Percentiles rank a stretch among this genome's conserved stretches.
Evolutionary conservation across 2,888 invertebrate genomes (phyloP).

Genomic region (Ophion ellenae): DNA sequence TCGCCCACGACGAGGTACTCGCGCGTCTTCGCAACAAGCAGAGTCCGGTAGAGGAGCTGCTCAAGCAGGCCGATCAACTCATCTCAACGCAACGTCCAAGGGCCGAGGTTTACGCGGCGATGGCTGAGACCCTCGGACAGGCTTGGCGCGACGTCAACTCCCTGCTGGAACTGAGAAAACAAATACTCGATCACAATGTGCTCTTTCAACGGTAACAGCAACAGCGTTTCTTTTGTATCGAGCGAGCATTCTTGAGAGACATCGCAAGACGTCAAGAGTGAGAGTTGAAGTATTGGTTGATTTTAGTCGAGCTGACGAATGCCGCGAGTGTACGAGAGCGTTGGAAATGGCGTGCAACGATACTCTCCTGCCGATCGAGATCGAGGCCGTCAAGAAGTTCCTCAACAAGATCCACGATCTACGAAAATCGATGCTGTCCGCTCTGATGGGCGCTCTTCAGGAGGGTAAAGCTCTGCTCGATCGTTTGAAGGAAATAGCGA

Average conservation of each 20-base stretch:
- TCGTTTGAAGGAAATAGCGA: slow-evolving; percentile 89
- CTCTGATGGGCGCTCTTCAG: slow-evolving; percentile 92
- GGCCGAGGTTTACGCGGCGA: slow-evolving; percentile 93
- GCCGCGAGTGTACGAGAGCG: slow-evolving; percentile 88
- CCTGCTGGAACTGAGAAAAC: slow-evolving; percentile 90
- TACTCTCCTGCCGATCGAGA: slow-evolving; percentile 88
- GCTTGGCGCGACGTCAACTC: slow-evolving; percentile 94
- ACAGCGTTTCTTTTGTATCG: background rate
- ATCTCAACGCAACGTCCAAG: slow-evolving; percentile 91
- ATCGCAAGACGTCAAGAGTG: too few species aligned
- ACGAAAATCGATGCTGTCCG: slow-evolving; percentile 89
- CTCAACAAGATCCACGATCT: slow-evolving; percentile 90
- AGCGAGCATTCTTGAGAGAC: background rate
- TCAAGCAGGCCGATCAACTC: slow-evolving; percentile 93
- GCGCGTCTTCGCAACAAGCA: slow-evolving; percentile 93
- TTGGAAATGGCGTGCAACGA: slow-evolving; percentile 89
- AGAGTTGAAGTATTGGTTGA: background rate
- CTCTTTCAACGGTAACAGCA: slow-evolving; percentile 88
- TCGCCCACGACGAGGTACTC: slow-evolving; percentile 93
- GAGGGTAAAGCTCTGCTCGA: slow-evolving; percentile 91
- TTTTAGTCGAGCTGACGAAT: slow-evolving; percentile 87
- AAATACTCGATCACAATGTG: slow-evolving; percentile 91
- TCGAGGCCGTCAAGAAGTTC: slow-evolving; percentile 89
- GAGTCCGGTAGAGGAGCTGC: slow-evolving; percentile 94
- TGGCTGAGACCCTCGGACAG: slow-evolving; percentile 91